Conservation (phyloP, 2,888 invertebrate genomes). For the Didymodactylos carnosus region DNA sequence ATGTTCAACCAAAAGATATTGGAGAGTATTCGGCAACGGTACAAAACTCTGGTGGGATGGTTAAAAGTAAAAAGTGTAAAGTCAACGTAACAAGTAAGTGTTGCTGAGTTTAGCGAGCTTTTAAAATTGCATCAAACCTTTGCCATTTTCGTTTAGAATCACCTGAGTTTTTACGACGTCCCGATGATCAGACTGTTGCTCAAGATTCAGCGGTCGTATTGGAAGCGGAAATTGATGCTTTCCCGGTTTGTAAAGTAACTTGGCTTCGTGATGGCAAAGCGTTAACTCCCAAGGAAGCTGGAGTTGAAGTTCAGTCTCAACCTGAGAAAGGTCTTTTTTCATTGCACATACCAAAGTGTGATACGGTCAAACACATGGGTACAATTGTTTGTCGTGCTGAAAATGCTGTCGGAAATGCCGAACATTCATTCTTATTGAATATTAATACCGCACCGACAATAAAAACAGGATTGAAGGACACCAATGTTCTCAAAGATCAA, state of each 20-base stretch:
- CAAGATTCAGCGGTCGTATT: background rate
- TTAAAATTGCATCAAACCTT: no score
- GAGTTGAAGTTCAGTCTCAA: constrained; percentile 15
- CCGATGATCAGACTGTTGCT: background rate
- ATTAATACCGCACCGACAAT: constrained; percentile 5
- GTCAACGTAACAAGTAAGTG: background rate
- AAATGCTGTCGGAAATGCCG: constrained; percentile 1
- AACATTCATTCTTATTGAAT: background rate
- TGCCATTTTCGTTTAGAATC: no score
- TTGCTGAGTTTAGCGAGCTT: no score
- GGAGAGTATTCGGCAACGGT: constrained; percentile 1
- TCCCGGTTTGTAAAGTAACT: constrained; percentile 22
- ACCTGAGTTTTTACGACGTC: background rate
- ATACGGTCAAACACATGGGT: constrained; percentile 1
- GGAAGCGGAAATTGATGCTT: constrained; percentile 14
- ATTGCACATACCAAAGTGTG: background rate
- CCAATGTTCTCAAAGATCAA: background rate
- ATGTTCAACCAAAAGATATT: background rate
- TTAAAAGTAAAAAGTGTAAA: background rate
- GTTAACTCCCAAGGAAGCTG: constrained; percentile 24
- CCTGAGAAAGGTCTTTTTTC: constrained; percentile 2
- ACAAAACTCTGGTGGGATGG: background rate
- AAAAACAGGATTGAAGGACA: constrained; percentile 2
- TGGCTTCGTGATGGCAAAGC: constrained; percentile 29
- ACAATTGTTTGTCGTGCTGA: background rate